Conservation (phyloP, 2,113 vertebrate genomes). For the Ptyas mucosa region DNA sequence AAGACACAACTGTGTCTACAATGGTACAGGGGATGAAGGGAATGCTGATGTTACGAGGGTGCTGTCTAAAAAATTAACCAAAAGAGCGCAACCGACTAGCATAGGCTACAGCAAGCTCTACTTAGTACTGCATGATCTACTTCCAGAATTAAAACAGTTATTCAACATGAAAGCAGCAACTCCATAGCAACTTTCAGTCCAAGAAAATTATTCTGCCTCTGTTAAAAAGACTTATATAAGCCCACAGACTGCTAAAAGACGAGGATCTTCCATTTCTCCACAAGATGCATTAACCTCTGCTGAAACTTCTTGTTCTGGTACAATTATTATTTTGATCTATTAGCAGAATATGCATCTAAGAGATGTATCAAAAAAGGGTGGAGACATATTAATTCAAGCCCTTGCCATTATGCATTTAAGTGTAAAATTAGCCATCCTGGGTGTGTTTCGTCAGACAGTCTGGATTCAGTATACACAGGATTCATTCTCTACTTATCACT, state of each 20-base stretch:
- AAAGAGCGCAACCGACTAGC: not conserved
- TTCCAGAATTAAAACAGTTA: conserved; percentile 37
- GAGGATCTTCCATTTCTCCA: conserved; percentile 59
- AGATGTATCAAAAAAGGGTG: conserved; percentile 65
- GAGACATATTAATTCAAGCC: conserved; percentile 73
- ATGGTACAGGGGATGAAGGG: not conserved
- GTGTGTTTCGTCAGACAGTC: conserved; percentile 66
- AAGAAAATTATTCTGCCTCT: conserved; percentile 20
- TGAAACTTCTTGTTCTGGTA: conserved; percentile 57
- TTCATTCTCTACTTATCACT: conserved; percentile 71
- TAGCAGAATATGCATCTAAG: conserved; percentile 73
- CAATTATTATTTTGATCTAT: conserved; percentile 78
- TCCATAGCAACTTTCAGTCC: not conserved
- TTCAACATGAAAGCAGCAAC: conserved; percentile 25
- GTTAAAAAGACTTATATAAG: conserved; percentile 45
- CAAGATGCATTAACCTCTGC: conserved; percentile 71
- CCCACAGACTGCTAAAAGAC: conserved; percentile 63
- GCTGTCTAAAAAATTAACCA: not conserved
- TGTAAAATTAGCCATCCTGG: conserved; percentile 74
- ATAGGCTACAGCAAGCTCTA: not conserved
- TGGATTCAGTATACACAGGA: conserved; percentile 63
- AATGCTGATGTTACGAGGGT: not conserved
- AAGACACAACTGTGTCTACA: not conserved
- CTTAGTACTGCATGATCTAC: not conserved
- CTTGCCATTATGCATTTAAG: conserved; percentile 72